Evolutionary conservation across 2,797 vertebrate genomes (phyloP).

Genomic region (Miichthys miiuy): DNA sequence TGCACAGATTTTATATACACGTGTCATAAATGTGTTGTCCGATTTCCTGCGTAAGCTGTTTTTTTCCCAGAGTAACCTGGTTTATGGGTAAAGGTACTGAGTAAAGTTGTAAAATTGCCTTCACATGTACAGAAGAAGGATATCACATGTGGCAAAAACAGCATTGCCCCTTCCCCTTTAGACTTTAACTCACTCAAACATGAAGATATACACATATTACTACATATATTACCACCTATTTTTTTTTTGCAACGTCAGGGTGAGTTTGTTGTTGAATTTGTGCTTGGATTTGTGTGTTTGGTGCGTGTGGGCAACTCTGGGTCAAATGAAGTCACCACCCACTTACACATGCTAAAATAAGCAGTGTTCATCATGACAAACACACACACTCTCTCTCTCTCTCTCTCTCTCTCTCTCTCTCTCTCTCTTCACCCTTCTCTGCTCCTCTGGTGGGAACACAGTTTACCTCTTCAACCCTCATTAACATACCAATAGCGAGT

Average conservation of each 20-base stretch:
- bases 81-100: not conserved
- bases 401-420: slow-evolving; percentile 14
- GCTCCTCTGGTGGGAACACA: slow-evolving; percentile 67
- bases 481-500: slow-evolving; percentile 76
- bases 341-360: slow-evolving; percentile 27
- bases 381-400: slow-evolving; percentile 12
- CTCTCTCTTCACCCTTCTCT: slow-evolving; percentile 18
- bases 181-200: not conserved
- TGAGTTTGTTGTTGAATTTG: not conserved
- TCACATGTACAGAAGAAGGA: not conserved
- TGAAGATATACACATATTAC: not conserved
- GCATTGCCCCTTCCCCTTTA: not conserved
- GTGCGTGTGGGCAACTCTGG: not conserved
- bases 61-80: not conserved
- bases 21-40: not conserved
- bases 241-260: not conserved
- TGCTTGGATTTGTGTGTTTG: not conserved
- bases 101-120: not conserved
- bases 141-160: not conserved
- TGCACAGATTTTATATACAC: not conserved
- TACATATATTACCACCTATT: not conserved
- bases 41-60: not conserved
- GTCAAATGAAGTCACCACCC: slow-evolving; percentile 33
- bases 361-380: slow-evolving; percentile 25
- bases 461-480: slow-evolving; percentile 76